These are phyloP conservation scores for Vesta saturnalis DNA, from an alignment of 2,888 invertebrate species.

Conservation along the genomic window DNA sequence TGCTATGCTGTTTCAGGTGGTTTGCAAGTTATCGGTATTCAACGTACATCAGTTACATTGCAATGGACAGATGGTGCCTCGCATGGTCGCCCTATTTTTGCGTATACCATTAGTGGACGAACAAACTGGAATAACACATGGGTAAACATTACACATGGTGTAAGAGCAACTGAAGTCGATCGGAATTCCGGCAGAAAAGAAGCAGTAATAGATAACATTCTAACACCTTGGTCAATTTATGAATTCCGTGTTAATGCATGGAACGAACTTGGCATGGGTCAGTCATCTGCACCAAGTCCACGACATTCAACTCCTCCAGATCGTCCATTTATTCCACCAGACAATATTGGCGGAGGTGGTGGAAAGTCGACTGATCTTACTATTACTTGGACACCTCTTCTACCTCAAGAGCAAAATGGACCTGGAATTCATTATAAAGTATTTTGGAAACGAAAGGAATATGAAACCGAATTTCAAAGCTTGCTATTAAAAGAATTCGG, in stretches of 20 bases:
- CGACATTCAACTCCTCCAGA: slow-evolving; percentile 86
- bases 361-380: slow-evolving; percentile 95
- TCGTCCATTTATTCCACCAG: slow-evolving; percentile 79
- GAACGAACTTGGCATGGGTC: slow-evolving; percentile 84
- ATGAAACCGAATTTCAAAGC: slow-evolving; percentile 80
- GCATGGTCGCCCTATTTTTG: slow-evolving; percentile 82
- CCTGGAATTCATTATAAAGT: slow-evolving; percentile 90
- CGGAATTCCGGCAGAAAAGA: slow-evolving; percentile 82
- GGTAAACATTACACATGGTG: slow-evolving; percentile 73
- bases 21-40: slow-evolving; percentile 80
- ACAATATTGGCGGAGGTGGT: slow-evolving; percentile 90
- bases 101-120: slow-evolving; percentile 83
- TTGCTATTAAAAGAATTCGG: slow-evolving; percentile 76
- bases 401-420: slow-evolving; percentile 84
- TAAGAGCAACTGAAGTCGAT: slow-evolving; percentile 79
- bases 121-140: slow-evolving; percentile 89
- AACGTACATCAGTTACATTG: slow-evolving; percentile 78
- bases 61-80: slow-evolving; percentile 92
- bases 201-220: slow-evolving; percentile 71
- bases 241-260: slow-evolving; percentile 91
- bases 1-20: slow-evolving; percentile 66
- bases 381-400: slow-evolving; percentile 87
- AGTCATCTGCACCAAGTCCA: slow-evolving; percentile 85
- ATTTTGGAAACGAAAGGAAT: slow-evolving; percentile 82
- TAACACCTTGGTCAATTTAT: slow-evolving; percentile 90